Base-by-base conservation (phyloP, 2,888 invertebrate species). In the Lepidochrysops patricia region DNA sequence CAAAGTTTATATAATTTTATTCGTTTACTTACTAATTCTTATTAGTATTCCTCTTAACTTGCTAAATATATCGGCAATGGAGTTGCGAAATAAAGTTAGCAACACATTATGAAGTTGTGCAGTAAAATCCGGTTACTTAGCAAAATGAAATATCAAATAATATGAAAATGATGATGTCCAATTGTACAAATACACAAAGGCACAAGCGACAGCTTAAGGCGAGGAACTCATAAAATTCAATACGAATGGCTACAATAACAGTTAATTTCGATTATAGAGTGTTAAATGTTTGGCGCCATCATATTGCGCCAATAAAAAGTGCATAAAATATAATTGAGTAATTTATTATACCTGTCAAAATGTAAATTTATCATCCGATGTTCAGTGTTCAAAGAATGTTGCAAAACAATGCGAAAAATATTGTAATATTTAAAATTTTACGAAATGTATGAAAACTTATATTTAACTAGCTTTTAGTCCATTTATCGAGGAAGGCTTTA, bases 241-340 rank as follows among this genome's bases (percentile, higher is more conserved):
- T 54, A 15, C 32, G 15, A 15, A 52, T 27, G 27, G 52, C 32
- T 15, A 13, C 29, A 19, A 54, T 54, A 54, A 23, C 12, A 29
- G 54, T 54, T 54, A 54, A 54, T 54, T 54, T 54, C 9, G 54
- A 54, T 54, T 54, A 54, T 54, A 27, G 27, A 29, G 32, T 54
- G 54, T 15, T 29, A 9, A 54, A 54, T 7, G 54, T 1, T 54
- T 54, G 54, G 54, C 54, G 54, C 54, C 54, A 54, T 54, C 54
- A 54, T 9, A 32, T 19, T 12, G 19, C 7, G 12, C 19, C 43
- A 54, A 32, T 54, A 54, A 54, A 52, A 54, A 54, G 4, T 32
- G 4, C 54, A 43, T 9, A 43, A 43, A 43, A 43, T 43, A 12
- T 43, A 43, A 23, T 43, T 43, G 43, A 43, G 9, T 3, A 6